Base-by-base conservation (phyloP, 2,888 invertebrate species). In the Lasius fuliginosus region DNA sequence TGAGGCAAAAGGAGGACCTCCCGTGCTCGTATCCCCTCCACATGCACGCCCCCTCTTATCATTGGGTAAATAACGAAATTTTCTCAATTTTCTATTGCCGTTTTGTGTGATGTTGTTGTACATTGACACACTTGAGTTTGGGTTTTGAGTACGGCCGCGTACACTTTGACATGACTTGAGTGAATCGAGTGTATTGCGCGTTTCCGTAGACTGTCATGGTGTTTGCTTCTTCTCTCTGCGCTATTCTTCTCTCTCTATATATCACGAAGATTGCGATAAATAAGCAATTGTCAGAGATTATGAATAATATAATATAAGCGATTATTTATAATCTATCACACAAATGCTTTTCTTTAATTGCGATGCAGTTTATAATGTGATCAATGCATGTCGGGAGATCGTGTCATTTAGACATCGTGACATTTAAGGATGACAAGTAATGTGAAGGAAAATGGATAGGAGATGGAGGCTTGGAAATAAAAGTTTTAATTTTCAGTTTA, bases 11-110 rank as follows among this genome's bases (percentile, higher is more conserved):
- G 95, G 98, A 98, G 96, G 98, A 98, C 96, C 97, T 98, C 94
- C 98, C 98, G 95, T 98, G 98, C 96, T 98, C 98, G 94, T 98
- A 98, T 96, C 98, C 98, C 94, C 97, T 98, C 95, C 98, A 98
- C 96, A 97, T 98, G 97, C 96, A 97, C 93, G 96, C 97, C 94
- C 96, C 96, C 96, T 96, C 96, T 96, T 97, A 97, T 95, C 97
- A 97, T 95, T 97, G 97, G 97, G 97, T 97, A 97, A 95, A 95
- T 95, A 94, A 94, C 60, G 91, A 92, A 91, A 91, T 89, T 92
- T 90, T 92, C 91, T 92, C 82, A 82, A 89, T 89, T 89, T 93
- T 92, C 90, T 92, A 89, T 76, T 91, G 89, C 88, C 91, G 92
- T 93, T 53, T 92, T 90, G 91, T 93, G 92, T 92, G 92, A 91